Evolutionary conservation across 2,888 invertebrate genomes (phyloP).

Genomic region (Boloria selene): DNA sequence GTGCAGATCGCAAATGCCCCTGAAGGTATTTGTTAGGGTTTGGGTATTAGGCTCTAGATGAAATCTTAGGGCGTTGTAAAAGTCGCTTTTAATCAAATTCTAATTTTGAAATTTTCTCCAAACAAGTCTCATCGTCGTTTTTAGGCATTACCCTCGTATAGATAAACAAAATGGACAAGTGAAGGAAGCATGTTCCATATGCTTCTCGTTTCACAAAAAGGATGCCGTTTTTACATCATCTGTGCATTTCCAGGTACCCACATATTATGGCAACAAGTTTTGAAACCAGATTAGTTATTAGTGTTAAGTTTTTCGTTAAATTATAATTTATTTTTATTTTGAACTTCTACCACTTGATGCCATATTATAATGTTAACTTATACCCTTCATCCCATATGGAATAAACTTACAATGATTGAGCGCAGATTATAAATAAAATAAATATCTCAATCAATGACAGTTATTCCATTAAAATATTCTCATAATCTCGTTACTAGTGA

Average conservation of each 20-base stretch:
- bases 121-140: constrained; percentile 23
- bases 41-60: constrained; percentile 31
- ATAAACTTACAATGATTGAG: constrained; percentile 56
- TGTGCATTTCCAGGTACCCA: constrained; percentile 78
- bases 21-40: constrained; percentile 78
- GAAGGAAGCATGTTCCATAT: constrained; percentile 55
- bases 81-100: constrained; percentile 13
- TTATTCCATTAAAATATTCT: constrained; percentile 47
- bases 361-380: constrained; percentile 37
- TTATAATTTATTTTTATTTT: constrained; percentile 6
- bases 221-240: constrained; percentile 71
- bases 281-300: constrained; percentile 4
- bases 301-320: neutral
- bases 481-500: constrained; percentile 68
- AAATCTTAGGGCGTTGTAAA: constrained; percentile 24
- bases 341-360: constrained; percentile 38
- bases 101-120: constrained; percentile 5
- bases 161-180: constrained; percentile 46
- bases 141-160: constrained; percentile 28
- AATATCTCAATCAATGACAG: constrained; percentile 35
- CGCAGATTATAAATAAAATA: constrained; percentile 9
- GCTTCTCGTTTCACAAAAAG: constrained; percentile 48
- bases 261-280: constrained; percentile 66
- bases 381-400: constrained; percentile 56
- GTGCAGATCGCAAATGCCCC: constrained; percentile 55